phyloP scores from a whole-genome alignment of 2,797 vertebrate species.

The Pangasius macronema region DNA sequence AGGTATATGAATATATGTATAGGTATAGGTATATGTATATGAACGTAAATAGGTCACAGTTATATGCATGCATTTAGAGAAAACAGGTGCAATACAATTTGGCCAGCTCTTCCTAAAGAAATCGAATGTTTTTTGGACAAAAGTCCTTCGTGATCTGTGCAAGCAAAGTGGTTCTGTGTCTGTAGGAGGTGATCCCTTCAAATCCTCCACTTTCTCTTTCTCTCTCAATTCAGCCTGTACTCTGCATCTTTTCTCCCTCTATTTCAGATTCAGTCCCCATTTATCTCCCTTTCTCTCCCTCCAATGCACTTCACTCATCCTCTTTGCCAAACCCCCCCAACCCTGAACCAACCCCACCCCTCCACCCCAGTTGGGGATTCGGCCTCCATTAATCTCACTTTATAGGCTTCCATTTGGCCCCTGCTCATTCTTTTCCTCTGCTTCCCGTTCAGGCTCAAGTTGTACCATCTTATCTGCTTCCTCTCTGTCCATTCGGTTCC shows the following conservation, averaged over 20 bases:
- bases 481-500: background rate
- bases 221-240: background rate
- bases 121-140: background rate
- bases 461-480: constrained; percentile 9
- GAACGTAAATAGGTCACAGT: background rate
- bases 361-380: background rate
- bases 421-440: background rate
- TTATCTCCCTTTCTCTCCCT: constrained; percentile 9
- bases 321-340: background rate
- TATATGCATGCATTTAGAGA: too few relatives aligned
- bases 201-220: background rate
- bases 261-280: background rate
- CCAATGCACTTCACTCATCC: background rate
- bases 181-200: background rate
- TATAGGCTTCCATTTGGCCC: background rate
- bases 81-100: background rate
- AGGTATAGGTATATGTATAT: too few relatives aligned
- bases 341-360: too few relatives aligned
- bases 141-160: background rate
- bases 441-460: background rate
- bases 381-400: constrained; percentile 1
- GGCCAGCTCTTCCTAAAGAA: background rate
- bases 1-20: too few relatives aligned
- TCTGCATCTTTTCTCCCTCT: background rate
- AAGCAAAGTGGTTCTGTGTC: background rate